Evolutionary conservation across 2,113 vertebrate genomes (phyloP).

Genomic region (Danionella cerebrum): DNA sequence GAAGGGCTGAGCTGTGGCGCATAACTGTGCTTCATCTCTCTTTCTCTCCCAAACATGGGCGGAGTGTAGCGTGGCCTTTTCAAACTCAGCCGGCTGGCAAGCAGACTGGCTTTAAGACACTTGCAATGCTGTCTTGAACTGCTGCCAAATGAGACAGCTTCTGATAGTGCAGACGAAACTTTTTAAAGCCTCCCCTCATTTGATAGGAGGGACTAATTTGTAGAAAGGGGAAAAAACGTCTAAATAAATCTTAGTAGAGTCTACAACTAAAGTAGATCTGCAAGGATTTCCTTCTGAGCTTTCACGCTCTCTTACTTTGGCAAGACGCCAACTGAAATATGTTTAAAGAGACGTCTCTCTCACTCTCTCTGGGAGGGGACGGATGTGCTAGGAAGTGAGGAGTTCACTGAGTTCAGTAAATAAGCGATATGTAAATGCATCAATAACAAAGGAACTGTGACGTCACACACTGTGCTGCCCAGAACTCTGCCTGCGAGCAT

Average conservation of each 20-base stretch:
- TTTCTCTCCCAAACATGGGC: slow-evolving; percentile 26
- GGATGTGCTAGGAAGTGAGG: slow-evolving; percentile 35
- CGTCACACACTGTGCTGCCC: slow-evolving; percentile 63
- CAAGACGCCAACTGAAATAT: background rate
- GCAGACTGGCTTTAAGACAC: slow-evolving; percentile 13
- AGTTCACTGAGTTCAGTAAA: slow-evolving; percentile 65
- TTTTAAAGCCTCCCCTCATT: slow-evolving; percentile 52
- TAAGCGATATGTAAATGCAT: slow-evolving; percentile 69
- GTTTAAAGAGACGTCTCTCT: slow-evolving; percentile 3
- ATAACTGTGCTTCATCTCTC: background rate
- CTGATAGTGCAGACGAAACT: slow-evolving; percentile 60
- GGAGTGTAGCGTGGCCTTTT: slow-evolving; percentile 24
- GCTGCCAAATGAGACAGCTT: slow-evolving; percentile 63
- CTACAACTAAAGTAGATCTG: slow-evolving; percentile 4
- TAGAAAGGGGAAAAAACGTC: slow-evolving; percentile 19
- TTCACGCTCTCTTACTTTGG: slow-evolving; percentile 1
- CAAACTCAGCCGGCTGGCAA: slow-evolving; percentile 22
- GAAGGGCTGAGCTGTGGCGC: slow-evolving; percentile 11
- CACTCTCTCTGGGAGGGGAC: slow-evolving; percentile 5
- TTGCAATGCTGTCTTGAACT: slow-evolving; percentile 55
- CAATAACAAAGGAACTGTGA: slow-evolving; percentile 70
- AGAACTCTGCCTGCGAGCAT: slow-evolving; percentile 58
- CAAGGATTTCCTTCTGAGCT: background rate
- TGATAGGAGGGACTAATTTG: slow-evolving; percentile 46
- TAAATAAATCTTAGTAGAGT: slow-evolving; percentile 24